These are phyloP conservation scores for Notoglanidium macrostoma DNA, from an alignment of 2,797 vertebrate species.

Conservation along the genomic window DNA sequence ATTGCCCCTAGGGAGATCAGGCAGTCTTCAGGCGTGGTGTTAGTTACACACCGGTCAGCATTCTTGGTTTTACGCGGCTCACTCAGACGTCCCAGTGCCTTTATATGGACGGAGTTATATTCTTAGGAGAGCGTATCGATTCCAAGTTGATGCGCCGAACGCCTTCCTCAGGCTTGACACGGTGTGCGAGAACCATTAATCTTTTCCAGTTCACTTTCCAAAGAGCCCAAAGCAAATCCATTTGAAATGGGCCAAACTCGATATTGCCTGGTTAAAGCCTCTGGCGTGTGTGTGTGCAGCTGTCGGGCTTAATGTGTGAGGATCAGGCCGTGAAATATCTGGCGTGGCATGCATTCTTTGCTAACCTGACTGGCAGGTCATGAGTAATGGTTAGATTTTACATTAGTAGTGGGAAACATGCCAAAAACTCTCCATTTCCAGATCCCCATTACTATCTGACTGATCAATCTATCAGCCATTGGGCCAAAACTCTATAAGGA, in stretches of 20 bases:
- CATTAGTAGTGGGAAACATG: not conserved
- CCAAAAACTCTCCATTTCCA: not conserved
- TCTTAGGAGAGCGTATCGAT: slow-evolving; percentile 77
- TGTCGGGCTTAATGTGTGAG: slow-evolving; percentile 7
- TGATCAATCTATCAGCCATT: not conserved
- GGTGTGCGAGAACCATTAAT: slow-evolving; percentile 53
- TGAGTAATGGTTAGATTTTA: not conserved
- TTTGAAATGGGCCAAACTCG: slow-evolving; percentile 45
- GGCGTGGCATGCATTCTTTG: not conserved
- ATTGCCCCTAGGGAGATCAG: slow-evolving; percentile 20
- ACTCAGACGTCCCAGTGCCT: slow-evolving; percentile 67
- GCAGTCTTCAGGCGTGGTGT: slow-evolving; percentile 50
- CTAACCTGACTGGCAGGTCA: slow-evolving; percentile 10
- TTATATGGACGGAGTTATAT: slow-evolving; percentile 79
- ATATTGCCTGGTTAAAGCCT: slow-evolving; percentile 14
- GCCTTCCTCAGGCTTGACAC: slow-evolving; percentile 44
- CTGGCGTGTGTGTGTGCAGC: slow-evolving; percentile 2
- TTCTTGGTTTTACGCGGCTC: slow-evolving; percentile 66
- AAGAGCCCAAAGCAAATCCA: slow-evolving; percentile 41
- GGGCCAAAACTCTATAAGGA: not conserved
- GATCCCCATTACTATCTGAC: not conserved
- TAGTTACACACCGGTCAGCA: slow-evolving; percentile 75
- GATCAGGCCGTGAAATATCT: slow-evolving; percentile 11
- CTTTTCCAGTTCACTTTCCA: slow-evolving; percentile 59
- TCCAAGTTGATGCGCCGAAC: slow-evolving; percentile 75